These are phyloP conservation scores for Eubasilissa regina DNA, from an alignment of 1,140 invertebrate genomes.

Conservation along the genomic window DNA sequence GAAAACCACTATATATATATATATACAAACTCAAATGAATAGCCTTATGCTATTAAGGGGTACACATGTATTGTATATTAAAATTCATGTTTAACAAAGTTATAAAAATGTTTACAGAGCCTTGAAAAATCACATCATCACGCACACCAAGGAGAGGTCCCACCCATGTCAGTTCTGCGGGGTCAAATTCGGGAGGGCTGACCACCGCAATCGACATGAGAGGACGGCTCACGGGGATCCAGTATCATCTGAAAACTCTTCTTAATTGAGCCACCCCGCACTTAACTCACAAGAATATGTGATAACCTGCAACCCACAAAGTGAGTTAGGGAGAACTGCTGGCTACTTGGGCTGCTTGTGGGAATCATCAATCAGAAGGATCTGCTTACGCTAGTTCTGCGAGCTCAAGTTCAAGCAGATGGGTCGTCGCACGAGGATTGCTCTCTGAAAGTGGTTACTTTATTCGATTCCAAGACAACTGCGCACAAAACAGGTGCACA, in stretches of 20 bases:
- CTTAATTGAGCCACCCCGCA: too few relatives aligned
- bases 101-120: slow-evolving; percentile 62
- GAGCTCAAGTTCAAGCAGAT: not conserved
- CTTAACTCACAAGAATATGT: too few relatives aligned
- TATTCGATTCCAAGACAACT: too few relatives aligned
- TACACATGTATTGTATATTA: not conserved
- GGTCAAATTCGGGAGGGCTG: slow-evolving; percentile 66
- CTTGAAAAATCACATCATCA: slow-evolving; percentile 65
- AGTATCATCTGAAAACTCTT: not conserved
- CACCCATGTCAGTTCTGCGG: slow-evolving; percentile 68
- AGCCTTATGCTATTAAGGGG: not conserved
- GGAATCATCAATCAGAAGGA: too few relatives aligned
- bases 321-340: too few relatives aligned
- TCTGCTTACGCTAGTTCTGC: too few relatives aligned
- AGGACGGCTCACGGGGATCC: slow-evolving; percentile 63
- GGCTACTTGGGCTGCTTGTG: too few relatives aligned
- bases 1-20: too few relatives aligned
- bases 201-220: slow-evolving; percentile 67
- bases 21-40: too few relatives aligned
- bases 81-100: not conserved
- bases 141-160: slow-evolving; percentile 66
- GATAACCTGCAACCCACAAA: too few relatives aligned
- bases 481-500: too few relatives aligned
- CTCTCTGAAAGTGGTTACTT: not conserved
- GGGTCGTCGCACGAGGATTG: not conserved